Percentiles rank a stretch among this genome's conserved stretches.
Conservation (phyloP, 2,888 invertebrate genomes). For the Falcaria lacertinaria region DNA sequence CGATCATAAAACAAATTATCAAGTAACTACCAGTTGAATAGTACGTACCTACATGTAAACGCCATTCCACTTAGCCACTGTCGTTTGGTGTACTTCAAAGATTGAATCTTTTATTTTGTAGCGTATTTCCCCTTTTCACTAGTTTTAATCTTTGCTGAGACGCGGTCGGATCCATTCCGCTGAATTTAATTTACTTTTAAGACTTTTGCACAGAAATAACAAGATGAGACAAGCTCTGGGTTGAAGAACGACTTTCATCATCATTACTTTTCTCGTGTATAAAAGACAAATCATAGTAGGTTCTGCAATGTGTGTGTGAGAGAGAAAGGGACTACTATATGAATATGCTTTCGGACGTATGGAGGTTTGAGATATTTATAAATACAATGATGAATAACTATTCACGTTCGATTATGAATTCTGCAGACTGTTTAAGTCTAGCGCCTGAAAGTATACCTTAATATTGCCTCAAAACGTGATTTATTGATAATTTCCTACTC, state of each 20-base stretch:
- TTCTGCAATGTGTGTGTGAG: too few species aligned
- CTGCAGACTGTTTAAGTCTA: background rate
- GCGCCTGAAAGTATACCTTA: background rate
- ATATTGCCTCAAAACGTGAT: background rate
- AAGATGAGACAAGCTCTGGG: constrained; percentile 15
- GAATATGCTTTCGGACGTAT: too few species aligned
- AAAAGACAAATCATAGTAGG: background rate
- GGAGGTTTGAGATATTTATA: too few species aligned
- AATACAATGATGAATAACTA: too few species aligned
- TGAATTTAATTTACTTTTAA: constrained; percentile 34
- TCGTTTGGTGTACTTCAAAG: too few species aligned
- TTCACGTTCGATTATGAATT: too few species aligned
- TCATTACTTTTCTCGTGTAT: background rate
- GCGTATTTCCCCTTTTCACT: constrained; percentile 8
- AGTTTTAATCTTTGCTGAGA: constrained; percentile 25
- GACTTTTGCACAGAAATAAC: constrained; percentile 20
- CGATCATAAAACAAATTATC: too few species aligned
- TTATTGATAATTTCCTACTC: background rate
- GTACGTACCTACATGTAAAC: too few species aligned
- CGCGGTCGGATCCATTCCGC: constrained; percentile 16
- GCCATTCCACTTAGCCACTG: too few species aligned
- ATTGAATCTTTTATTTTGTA: too few species aligned
- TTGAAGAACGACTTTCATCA: constrained; percentile 3
- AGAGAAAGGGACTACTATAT: too few species aligned
- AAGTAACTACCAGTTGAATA: too few species aligned